These are phyloP conservation scores for Platycercus adscitus DNA, from an alignment of 2,113 vertebrate species.

Conservation along the genomic window DNA sequence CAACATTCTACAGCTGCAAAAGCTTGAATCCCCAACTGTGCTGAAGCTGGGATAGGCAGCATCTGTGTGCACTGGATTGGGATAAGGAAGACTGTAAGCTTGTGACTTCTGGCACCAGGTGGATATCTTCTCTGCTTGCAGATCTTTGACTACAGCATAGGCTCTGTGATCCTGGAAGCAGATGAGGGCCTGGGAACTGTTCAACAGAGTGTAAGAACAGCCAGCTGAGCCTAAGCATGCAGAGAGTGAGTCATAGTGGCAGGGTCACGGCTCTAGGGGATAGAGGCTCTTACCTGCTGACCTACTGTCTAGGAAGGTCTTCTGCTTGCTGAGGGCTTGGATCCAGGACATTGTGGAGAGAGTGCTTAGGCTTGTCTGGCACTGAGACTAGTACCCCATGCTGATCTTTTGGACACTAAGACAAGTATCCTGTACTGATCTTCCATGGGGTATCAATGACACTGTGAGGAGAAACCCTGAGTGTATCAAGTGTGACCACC, in stretches of 20 bases:
- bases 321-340: neutral
- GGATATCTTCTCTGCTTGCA: neutral
- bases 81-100: neutral
- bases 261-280: neutral
- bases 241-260: neutral
- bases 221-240: neutral
- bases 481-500: neutral
- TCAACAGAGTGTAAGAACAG: neutral
- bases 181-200: neutral
- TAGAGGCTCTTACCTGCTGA: rapidly evolving
- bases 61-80: neutral
- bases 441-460: neutral
- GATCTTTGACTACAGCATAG: neutral
- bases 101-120: neutral
- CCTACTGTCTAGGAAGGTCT: neutral
- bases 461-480: neutral
- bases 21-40: neutral
- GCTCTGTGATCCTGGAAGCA: neutral
- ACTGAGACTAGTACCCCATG: neutral
- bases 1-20: neutral
- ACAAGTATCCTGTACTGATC: neutral
- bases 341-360: neutral
- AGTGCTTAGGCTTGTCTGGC: neutral
- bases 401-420: neutral
- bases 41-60: neutral